These are phyloP conservation scores for Chaetogeoica ovagalla DNA, from an alignment of 2,888 invertebrate genomes.

Conservation along the genomic window DNA sequence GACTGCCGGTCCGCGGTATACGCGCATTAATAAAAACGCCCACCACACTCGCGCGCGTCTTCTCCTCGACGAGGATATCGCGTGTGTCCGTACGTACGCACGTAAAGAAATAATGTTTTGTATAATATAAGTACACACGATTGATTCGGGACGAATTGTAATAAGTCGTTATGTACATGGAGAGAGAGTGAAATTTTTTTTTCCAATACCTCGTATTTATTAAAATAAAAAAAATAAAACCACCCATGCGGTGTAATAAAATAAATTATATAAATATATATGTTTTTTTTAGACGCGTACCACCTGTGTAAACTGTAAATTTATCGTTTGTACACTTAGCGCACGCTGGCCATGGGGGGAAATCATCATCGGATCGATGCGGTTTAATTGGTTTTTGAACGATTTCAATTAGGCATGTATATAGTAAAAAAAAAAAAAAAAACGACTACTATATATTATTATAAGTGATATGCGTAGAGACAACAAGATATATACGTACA, in stretches of 20 bases:
- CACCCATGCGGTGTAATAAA: background rate
- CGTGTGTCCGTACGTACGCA: background rate
- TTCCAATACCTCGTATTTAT: background rate
- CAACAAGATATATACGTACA: background rate
- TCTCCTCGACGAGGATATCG: background rate
- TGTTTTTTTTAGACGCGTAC: background rate
- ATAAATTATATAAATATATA: background rate
- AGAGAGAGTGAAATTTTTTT: constrained; percentile 10
- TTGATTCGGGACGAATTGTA: constrained; percentile 14
- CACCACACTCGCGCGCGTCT: background rate
- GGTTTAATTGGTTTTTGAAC: constrained; percentile 40
- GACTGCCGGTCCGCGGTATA: background rate
- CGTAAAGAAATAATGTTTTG: too few species aligned
- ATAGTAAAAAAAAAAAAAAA: background rate
- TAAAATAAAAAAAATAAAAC: constrained; percentile 5
- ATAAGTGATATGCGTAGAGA: too few species aligned
- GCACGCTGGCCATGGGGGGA: background rate
- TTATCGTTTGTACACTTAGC: constrained; percentile 17
- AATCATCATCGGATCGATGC: background rate
- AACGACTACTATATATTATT: background rate
- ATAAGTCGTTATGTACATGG: background rate
- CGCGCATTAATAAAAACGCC: constrained; percentile 33
- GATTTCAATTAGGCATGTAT: constrained; percentile 27
- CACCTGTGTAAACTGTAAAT: constrained; percentile 1
- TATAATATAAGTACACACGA: too few species aligned